Percentiles rank a stretch among this genome's conserved stretches.
Conservation (phyloP, 2,888 invertebrate species). For the Phrixothrix hirtus region DNA sequence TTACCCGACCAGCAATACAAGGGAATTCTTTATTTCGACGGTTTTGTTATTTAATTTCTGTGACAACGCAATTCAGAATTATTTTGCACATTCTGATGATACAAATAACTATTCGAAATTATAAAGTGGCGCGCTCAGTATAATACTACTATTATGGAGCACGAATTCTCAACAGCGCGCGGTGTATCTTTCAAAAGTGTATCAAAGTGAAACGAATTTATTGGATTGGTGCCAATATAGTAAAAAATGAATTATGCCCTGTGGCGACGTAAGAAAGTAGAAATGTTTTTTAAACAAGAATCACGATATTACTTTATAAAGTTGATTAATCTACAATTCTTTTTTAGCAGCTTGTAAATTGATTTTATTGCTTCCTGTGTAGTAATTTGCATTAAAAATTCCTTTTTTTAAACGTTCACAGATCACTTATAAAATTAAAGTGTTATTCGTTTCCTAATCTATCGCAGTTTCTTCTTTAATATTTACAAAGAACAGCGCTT, state of each 20-base stretch:
- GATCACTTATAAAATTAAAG: conserved; percentile 9
- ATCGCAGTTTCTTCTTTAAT: conserved; percentile 13
- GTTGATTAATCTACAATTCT: no score
- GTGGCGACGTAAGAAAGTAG: conserved; percentile 25
- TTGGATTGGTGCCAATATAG: conserved; percentile 36
- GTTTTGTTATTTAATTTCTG: conserved; percentile 41
- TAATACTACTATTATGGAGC: conserved; percentile 33
- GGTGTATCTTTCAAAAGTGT: conserved; percentile 35
- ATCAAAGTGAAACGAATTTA: conserved; percentile 35
- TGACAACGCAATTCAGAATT: conserved; percentile 33
- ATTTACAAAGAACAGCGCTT: conserved; percentile 20
- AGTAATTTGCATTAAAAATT: no score
- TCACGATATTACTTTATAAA: no score
- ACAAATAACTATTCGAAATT: conserved; percentile 21
- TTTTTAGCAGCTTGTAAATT: no score
- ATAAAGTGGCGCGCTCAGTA: conserved; percentile 18
- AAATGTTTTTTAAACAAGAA: no score
- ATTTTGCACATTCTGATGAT: conserved; percentile 17
- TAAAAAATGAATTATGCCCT: conserved; percentile 33
- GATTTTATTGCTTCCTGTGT: no score
- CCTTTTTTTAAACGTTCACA: conserved; percentile 1
- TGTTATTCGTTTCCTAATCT: conserved; percentile 15
- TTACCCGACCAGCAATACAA: conserved; percentile 45
- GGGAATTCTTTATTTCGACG: conserved; percentile 40
- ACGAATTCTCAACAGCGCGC: conserved; percentile 27